Conservation (phyloP, 1,140 invertebrate species). For the Ganaspis sp. region DNA sequence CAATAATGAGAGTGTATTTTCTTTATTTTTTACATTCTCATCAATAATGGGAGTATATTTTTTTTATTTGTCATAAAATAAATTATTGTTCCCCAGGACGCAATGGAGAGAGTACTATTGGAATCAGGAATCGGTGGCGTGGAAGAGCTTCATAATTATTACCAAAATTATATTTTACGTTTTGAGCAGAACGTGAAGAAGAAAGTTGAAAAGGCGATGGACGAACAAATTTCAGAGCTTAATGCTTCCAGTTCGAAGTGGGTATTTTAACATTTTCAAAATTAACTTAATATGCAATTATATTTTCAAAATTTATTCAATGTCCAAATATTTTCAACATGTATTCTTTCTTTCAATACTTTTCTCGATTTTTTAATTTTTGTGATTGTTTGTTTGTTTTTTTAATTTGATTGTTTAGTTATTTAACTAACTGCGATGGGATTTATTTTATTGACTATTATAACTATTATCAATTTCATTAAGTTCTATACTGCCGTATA, state of each 20-base stretch:
- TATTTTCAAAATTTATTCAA: not conserved
- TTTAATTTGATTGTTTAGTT: too few species aligned
- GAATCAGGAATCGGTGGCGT: constrained; percentile 78
- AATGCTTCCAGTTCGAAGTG: constrained; percentile 65
- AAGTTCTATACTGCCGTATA: too few species aligned
- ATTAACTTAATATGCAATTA: too few species aligned
- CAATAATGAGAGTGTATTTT: too few species aligned
- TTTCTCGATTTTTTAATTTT: not conserved
- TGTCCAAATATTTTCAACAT: not conserved
- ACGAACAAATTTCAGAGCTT: constrained; percentile 74
- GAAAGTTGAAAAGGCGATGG: constrained; percentile 72
- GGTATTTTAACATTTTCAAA: constrained; percentile 32
- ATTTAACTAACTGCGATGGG: too few species aligned
- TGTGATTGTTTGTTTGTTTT: too few species aligned
- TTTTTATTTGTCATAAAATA: constrained; percentile 29
- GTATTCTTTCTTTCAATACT: not conserved
- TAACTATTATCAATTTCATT: too few species aligned
- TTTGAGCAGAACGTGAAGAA: constrained; percentile 74
- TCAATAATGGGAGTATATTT: too few species aligned
- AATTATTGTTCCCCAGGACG: constrained; percentile 74
- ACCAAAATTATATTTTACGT: constrained; percentile 76
- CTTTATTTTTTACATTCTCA: too few species aligned
- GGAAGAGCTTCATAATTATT: constrained; percentile 75
- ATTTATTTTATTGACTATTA: too few species aligned
- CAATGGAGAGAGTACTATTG: constrained; percentile 77